These are phyloP conservation scores for Sphaerophoria taeniata DNA, from an alignment of 2,888 invertebrate genomes.

Conservation along the genomic window DNA sequence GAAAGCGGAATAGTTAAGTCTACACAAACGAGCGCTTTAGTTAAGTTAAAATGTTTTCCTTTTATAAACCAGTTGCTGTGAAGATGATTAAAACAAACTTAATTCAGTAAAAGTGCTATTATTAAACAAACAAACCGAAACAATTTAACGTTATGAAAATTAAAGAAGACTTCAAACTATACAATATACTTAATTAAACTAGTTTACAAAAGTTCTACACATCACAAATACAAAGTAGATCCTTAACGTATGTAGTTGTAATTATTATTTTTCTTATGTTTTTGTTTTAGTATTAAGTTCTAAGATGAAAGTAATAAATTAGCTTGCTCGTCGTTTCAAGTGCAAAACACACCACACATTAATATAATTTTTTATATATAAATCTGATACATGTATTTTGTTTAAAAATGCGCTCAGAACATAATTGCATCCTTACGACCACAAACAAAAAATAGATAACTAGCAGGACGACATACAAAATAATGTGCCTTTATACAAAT, in stretches of 20 bases:
- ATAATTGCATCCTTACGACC: slow-evolving; percentile 14
- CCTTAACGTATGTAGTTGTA: slow-evolving; percentile 4
- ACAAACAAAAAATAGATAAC: not conserved
- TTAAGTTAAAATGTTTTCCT: slow-evolving; percentile 11
- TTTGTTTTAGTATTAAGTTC: slow-evolving; percentile 46
- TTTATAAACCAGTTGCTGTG: slow-evolving; percentile 50
- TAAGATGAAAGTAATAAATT: slow-evolving; percentile 32
- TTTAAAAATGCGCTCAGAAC: slow-evolving; percentile 12
- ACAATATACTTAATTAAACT: slow-evolving; percentile 65
- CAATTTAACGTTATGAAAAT: slow-evolving; percentile 31
- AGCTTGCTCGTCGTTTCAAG: slow-evolving; percentile 6
- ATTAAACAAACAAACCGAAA: slow-evolving; percentile 34
- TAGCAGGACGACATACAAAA: slow-evolving; percentile 38
- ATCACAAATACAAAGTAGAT: slow-evolving; percentile 3
- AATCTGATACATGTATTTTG: slow-evolving; percentile 1
- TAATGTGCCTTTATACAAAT: slow-evolving; percentile 63
- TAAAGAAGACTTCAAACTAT: slow-evolving; percentile 65
- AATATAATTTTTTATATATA: slow-evolving; percentile 54
- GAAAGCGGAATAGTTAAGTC: slow-evolving; percentile 75
- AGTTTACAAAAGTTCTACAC: slow-evolving; percentile 47
- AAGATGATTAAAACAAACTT: slow-evolving; percentile 22
- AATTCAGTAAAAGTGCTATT: slow-evolving; percentile 63
- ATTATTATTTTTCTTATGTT: slow-evolving; percentile 9
- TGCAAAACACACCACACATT: slow-evolving; percentile 3
- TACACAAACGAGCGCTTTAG: not conserved